These are phyloP conservation scores for Hirudinaria manillensis DNA, from an alignment of 2,888 invertebrate species.

Conservation along the genomic window DNA sequence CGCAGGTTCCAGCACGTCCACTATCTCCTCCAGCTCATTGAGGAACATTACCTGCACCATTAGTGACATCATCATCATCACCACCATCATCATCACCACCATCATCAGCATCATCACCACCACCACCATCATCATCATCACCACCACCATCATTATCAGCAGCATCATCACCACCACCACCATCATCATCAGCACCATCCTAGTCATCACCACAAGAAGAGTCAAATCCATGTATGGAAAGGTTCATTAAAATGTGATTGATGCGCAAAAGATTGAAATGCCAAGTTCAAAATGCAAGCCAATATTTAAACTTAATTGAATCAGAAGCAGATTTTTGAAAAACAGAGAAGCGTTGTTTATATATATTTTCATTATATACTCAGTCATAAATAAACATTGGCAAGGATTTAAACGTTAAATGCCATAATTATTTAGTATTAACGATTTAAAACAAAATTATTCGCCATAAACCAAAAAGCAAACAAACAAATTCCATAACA, in stretches of 20 bases:
- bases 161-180: neutral
- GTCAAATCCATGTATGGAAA: neutral
- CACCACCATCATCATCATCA: constrained; percentile 16
- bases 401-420: too few relatives aligned
- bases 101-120: constrained; percentile 17
- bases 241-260: neutral
- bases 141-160: constrained; percentile 16
- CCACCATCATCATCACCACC: constrained; percentile 32
- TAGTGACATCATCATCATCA: constrained; percentile 18
- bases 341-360: too few relatives aligned
- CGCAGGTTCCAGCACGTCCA: constrained; percentile 98
- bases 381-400: too few relatives aligned
- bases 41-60: constrained; percentile 85
- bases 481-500: neutral
- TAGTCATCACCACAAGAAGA: neutral
- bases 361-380: too few relatives aligned
- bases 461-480: neutral
- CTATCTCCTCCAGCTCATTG: constrained; percentile 96
- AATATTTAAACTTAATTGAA: too few relatives aligned
- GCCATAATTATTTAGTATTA: too few relatives aligned
- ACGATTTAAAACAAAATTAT: too few relatives aligned
- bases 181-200: constrained; percentile 13
- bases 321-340: too few relatives aligned
- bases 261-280: neutral
- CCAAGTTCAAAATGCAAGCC: neutral